Conservation (phyloP, 2,797 vertebrate species). For the Phoebastria nigripes region DNA sequence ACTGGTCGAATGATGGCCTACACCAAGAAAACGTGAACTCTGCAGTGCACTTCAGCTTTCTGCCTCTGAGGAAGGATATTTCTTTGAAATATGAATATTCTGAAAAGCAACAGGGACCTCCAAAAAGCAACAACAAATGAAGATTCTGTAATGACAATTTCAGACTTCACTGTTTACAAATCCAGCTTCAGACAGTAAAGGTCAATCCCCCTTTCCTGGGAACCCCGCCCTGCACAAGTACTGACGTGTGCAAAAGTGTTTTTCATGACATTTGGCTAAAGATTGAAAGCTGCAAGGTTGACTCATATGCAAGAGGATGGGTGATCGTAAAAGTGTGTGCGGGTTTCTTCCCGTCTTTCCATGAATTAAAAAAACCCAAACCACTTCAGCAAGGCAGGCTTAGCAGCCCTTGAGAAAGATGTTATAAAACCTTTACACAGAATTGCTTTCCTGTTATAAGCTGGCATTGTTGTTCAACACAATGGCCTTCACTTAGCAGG, state of each 20-base stretch:
- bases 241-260: not conserved
- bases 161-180: not conserved
- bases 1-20: not conserved
- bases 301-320: not conserved
- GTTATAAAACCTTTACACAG: slow-evolving; percentile 20
- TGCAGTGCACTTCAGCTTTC: not conserved
- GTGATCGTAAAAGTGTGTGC: not conserved
- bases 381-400: not conserved
- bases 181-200: not conserved
- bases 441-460: not conserved
- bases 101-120: not conserved
- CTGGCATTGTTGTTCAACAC: slow-evolving; percentile 18
- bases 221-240: not conserved
- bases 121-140: slow-evolving; percentile 40
- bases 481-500: slow-evolving; percentile 32
- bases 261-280: slow-evolving; percentile 1
- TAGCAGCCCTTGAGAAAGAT: slow-evolving; percentile 25
- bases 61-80: not conserved
- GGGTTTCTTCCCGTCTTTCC: not conserved
- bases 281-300: not conserved
- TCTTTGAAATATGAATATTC: not conserved
- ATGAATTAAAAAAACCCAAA: not conserved
- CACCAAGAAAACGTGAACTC: not conserved
- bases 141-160: not conserved
- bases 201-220: not conserved